These are phyloP conservation scores for Ichneumoninae sp. DNA, from an alignment of 2,888 invertebrate species.

Conservation along the genomic window DNA sequence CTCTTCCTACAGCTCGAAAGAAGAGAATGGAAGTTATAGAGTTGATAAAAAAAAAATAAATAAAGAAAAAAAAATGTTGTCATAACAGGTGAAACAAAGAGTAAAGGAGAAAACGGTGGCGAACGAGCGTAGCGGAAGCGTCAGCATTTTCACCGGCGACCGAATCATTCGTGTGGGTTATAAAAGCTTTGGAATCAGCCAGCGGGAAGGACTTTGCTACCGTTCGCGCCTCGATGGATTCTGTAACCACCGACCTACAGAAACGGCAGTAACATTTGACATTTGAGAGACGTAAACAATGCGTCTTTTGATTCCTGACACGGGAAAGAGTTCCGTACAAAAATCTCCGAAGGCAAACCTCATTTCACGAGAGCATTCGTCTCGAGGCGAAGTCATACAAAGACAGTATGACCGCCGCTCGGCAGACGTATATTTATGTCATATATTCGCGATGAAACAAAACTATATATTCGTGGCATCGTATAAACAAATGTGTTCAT, in stretches of 20 bases:
- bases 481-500: too few species aligned
- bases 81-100: constrained; percentile 8
- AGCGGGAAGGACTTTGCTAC: constrained; percentile 35
- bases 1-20: not conserved
- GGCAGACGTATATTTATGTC: too few species aligned
- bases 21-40: not conserved
- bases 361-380: too few species aligned
- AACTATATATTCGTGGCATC: too few species aligned
- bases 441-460: too few species aligned
- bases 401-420: too few species aligned
- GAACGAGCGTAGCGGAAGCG: constrained; percentile 7
- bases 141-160: constrained; percentile 31
- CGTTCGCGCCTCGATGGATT: not conserved
- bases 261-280: constrained; percentile 36
- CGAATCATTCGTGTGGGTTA: not conserved
- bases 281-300: constrained; percentile 47
- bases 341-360: not conserved
- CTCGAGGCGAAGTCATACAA: too few species aligned
- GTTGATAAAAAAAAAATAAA: not conserved
- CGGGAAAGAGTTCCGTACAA: constrained; percentile 16
- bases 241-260: constrained; percentile 10
- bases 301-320: constrained; percentile 37
- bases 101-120: constrained; percentile 8
- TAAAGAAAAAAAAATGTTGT: not conserved
- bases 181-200: constrained; percentile 45